Evolutionary conservation across 2,888 invertebrate genomes (phyloP).

Genomic region (Aethes cnicana): DNA sequence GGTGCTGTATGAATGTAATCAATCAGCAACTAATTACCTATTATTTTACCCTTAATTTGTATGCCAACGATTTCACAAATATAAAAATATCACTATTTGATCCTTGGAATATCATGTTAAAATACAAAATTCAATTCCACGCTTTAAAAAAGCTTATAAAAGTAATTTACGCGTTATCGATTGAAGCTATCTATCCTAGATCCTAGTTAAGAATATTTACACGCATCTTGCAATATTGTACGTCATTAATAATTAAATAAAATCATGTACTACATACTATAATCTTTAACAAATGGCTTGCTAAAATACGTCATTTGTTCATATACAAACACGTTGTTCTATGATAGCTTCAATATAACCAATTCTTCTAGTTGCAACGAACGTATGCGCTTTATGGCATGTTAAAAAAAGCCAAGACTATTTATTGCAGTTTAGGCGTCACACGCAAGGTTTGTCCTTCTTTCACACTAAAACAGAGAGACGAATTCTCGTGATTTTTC

Average conservation of each 20-base stretch:
- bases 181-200: slow-evolving; percentile 11
- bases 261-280: slow-evolving; percentile 13
- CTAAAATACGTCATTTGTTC: slow-evolving; percentile 8
- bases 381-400: too few relatives aligned
- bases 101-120: slow-evolving; percentile 41
- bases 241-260: slow-evolving; percentile 10
- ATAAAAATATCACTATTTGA: slow-evolving; percentile 45
- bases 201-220: slow-evolving; percentile 20
- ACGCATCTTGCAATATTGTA: slow-evolving; percentile 10
- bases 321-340: slow-evolving; percentile 16
- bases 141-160: slow-evolving; percentile 38
- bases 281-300: slow-evolving; percentile 13
- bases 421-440: too few relatives aligned
- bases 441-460: too few relatives aligned
- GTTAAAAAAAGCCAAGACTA: too few relatives aligned
- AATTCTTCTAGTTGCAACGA: too few relatives aligned
- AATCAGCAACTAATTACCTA: slow-evolving; percentile 11
- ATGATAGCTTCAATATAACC: slow-evolving; percentile 6
- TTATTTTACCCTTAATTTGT: slow-evolving; percentile 2
- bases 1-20: not conserved
- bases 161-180: slow-evolving; percentile 27
- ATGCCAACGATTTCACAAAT: slow-evolving; percentile 25
- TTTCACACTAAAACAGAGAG: too few relatives aligned
- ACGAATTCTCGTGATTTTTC: too few relatives aligned
- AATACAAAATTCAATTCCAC: slow-evolving; percentile 45